Base-by-base conservation (phyloP, 2,797 vertebrate species). In the Scolopax rusticola region DNA sequence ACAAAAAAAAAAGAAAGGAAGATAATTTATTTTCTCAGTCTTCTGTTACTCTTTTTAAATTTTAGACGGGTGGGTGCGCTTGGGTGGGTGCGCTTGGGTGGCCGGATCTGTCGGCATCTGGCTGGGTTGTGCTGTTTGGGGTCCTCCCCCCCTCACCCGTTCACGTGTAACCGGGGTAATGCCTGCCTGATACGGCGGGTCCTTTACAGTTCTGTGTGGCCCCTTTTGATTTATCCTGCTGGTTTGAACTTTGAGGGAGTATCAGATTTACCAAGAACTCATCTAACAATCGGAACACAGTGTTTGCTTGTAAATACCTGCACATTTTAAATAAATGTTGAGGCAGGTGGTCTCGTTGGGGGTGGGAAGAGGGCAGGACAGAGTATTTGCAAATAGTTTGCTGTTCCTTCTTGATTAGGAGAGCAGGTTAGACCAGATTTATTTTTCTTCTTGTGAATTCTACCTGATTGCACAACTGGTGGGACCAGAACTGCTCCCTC, bases 271-370 rank as follows among this genome's bases (percentile, higher is more conserved):
- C 78, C 13, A n/a, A 88, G 80, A 84, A 83, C 40, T 53, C 81
- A 20, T 74, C 77, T 70, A 85, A 51, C 63, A 47, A 21, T 65
- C 5, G 4, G 81, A 94, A 50, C 48, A 40, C 24, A 33, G 15
- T 27, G 68, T 92, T 92, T 93, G 54, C 95, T 92, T 96, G 90
- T 97, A 95, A 96, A 95, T 95, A 96, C 94, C 87, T 95, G 89
- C 70, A 71, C 50, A 30, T 93, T 95, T 94, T 84, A 93, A 87
- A 92, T 64, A 82, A 85, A 79, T 53, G 92, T 79, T 94, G 64
- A 86, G 74, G 84, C 91, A 95, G 90, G 87, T 95, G 96, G 93
- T 95, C 90, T 94, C 69, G 86, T 93, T 76, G 48, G 50, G 87
- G 61, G 45, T 93, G 79, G 86, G 84, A 87, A 95, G 48, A 85